Conservation (phyloP, 2,797 vertebrate species). For the Odontamblyopus lacepedii region DNA sequence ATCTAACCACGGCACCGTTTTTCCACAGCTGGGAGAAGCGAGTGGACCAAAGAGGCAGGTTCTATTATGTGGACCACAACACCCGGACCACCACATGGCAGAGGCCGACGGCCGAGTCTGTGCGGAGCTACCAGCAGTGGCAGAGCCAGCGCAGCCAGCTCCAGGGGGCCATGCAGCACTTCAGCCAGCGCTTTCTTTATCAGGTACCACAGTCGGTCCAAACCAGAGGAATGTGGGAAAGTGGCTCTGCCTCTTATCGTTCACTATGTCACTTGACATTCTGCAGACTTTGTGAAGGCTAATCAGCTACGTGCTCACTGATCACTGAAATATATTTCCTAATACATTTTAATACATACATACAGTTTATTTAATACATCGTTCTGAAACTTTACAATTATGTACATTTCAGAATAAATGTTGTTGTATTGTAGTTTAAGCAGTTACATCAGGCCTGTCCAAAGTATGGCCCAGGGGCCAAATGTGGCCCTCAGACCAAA, state of each 20-base stretch:
- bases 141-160: slow-evolving; percentile 95
- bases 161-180: slow-evolving; percentile 97
- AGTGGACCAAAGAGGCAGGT: slow-evolving; percentile 91
- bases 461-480: too few relatives aligned
- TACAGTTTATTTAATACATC: too few relatives aligned
- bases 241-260: neutral
- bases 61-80: slow-evolving; percentile 98
- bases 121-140: slow-evolving; percentile 97
- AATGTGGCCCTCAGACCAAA: too few relatives aligned
- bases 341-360: too few relatives aligned
- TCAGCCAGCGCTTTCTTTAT: slow-evolving; percentile 98
- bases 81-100: slow-evolving; percentile 98
- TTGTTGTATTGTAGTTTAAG: too few relatives aligned
- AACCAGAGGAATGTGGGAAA: neutral
- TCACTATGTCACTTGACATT: too few relatives aligned
- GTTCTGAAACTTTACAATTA: too few relatives aligned
- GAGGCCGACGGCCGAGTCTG: slow-evolving; percentile 93
- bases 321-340: too few relatives aligned
- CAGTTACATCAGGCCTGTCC: too few relatives aligned
- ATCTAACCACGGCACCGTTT: neutral
- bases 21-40: slow-evolving; percentile 92
- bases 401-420: too few relatives aligned
- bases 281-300: too few relatives aligned
- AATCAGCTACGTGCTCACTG: too few relatives aligned
- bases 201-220: slow-evolving; percentile 78